A percentile compares a stretch with the other conserved stretches of the same genome.
Conservation (phyloP, 2,797 vertebrate genomes). For the Odontamblyopus rebecca region DNA sequence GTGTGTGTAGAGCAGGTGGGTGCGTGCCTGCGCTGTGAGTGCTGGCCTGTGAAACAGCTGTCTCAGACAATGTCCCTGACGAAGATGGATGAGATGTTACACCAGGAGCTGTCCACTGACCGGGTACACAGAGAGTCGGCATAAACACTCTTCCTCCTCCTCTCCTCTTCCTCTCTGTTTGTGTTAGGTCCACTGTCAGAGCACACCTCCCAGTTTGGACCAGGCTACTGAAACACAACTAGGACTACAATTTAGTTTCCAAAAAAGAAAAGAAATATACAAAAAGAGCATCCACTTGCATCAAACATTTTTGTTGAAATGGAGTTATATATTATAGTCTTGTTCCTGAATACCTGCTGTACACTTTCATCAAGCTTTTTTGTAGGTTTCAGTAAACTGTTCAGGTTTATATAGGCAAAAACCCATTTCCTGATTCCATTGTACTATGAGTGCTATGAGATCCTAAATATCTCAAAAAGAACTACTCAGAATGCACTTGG, state of each 20-base stretch:
- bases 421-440: no score
- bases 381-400: no score
- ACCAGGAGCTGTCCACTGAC: conserved; percentile 51
- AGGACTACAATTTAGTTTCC: not conserved
- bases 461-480: no score
- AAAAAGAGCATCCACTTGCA: no score
- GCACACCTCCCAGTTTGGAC: not conserved
- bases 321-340: no score
- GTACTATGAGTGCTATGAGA: no score
- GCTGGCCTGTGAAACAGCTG: conserved; percentile 75
- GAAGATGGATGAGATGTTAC: conserved; percentile 76
- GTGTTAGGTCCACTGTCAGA: conserved; percentile 9
- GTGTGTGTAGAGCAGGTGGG: conserved; percentile 49
- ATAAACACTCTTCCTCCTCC: conserved; percentile 8
- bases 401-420: no score
- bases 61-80: conserved; percentile 71
- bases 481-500: no score
- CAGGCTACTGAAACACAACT: not conserved
- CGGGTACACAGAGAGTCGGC: conserved; percentile 40
- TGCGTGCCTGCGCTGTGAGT: conserved; percentile 54
- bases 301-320: no score
- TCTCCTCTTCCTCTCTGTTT: not conserved
- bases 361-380: no score
- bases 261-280: not conserved
- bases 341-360: no score